Evolutionary conservation across 2,888 invertebrate genomes (phyloP).

Genomic region (Cetonia aurata): DNA sequence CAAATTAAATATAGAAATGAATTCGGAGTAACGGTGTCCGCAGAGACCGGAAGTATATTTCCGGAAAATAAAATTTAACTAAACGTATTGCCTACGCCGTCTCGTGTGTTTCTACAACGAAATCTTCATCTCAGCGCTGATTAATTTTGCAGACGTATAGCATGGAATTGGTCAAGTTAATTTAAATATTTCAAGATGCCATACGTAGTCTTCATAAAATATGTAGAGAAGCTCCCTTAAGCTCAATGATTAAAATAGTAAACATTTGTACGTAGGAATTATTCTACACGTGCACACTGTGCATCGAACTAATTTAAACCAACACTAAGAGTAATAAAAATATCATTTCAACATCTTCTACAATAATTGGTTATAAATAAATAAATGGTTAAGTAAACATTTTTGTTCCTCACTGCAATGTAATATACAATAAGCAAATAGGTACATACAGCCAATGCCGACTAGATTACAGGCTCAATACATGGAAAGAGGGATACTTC

Average conservation of each 20-base stretch:
- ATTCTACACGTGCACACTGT: too few relatives aligned
- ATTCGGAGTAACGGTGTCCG: conserved; percentile 56
- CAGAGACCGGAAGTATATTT: conserved; percentile 53
- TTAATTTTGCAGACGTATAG: conserved; percentile 28
- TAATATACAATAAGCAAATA: too few relatives aligned
- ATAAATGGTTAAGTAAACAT: too few relatives aligned
- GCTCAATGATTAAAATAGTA: neutral
- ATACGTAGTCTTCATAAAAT: conserved; percentile 13
- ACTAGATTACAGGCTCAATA: too few relatives aligned
- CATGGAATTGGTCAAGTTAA: conserved; percentile 22
- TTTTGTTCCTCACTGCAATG: too few relatives aligned
- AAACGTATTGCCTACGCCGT: conserved; percentile 56
- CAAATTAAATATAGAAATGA: conserved; percentile 63
- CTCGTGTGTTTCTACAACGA: conserved; percentile 14
- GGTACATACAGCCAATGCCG: too few relatives aligned
- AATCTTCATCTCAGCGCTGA: conserved; percentile 27
- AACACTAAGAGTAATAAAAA: too few relatives aligned
- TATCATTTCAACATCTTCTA: too few relatives aligned
- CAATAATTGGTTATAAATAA: too few relatives aligned
- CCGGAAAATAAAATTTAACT: conserved; percentile 58
- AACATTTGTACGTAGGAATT: too few relatives aligned
- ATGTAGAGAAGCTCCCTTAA: conserved; percentile 6
- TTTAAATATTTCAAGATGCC: conserved; percentile 29
- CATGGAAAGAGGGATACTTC: too few relatives aligned
- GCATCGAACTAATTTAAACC: too few relatives aligned